phyloP scores from a whole-genome alignment of 2,113 vertebrate species.

The Pungitius pungitius region DNA sequence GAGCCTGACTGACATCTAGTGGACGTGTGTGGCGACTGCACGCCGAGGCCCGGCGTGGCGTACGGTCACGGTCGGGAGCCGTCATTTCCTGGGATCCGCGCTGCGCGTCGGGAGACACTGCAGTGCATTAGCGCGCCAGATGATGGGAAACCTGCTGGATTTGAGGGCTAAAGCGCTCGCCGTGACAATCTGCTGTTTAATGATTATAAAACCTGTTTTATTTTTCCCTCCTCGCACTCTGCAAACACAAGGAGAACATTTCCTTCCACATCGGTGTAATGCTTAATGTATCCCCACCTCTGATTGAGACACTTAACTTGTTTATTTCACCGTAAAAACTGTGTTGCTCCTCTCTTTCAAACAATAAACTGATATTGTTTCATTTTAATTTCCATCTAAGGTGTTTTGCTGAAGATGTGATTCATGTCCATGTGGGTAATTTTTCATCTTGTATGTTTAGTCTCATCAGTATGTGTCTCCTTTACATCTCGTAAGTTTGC shows the following conservation, averaged over 20 bases:
- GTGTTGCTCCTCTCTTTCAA: slow-evolving; percentile 24
- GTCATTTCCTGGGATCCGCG: slow-evolving; percentile 38
- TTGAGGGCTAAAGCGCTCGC: slow-evolving; percentile 25
- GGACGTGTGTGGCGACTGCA: slow-evolving; percentile 47
- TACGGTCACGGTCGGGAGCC: slow-evolving; percentile 5
- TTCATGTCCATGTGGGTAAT: slow-evolving; percentile 23
- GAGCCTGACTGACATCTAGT: slow-evolving; percentile 76
- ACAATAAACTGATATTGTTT: slow-evolving; percentile 44
- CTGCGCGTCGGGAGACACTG: slow-evolving; percentile 26
- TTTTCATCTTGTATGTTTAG: not conserved
- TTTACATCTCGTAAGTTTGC: slow-evolving; percentile 6
- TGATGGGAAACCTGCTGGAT: slow-evolving; percentile 53
- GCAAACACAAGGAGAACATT: not conserved
- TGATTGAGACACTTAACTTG: not conserved
- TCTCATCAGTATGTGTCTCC: slow-evolving; percentile 6
- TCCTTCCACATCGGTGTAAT: not conserved
- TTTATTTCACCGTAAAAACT: not conserved
- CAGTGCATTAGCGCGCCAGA: slow-evolving; percentile 37
- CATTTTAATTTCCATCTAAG: slow-evolving; percentile 44
- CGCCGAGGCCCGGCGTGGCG: too few relatives aligned
- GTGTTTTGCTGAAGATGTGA: slow-evolving; percentile 60
- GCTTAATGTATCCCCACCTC: not conserved
- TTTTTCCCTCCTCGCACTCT: slow-evolving; percentile 7
- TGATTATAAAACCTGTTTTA: slow-evolving; percentile 29
- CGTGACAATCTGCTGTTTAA: slow-evolving; percentile 34